These are phyloP conservation scores for Eurypyga helias DNA, from an alignment of 2,113 vertebrate genomes.

Conservation along the genomic window DNA sequence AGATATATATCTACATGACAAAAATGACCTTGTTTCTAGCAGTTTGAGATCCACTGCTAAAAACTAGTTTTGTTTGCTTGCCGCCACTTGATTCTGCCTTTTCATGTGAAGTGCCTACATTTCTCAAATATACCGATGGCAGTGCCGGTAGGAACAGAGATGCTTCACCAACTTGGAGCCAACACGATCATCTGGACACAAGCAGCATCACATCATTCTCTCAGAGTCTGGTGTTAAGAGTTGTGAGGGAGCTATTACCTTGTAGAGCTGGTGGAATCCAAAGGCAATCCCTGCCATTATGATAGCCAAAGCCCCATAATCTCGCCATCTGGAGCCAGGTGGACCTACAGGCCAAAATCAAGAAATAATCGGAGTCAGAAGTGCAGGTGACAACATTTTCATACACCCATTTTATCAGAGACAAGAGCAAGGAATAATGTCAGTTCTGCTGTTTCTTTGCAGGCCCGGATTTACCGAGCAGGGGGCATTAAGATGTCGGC, in stretches of 20 bases:
- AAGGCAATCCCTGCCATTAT: constrained; percentile 93
- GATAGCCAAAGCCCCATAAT: constrained; percentile 92
- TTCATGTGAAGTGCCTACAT: neutral
- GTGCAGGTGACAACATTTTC: neutral
- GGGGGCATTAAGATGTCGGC: neutral
- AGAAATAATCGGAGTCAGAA: neutral
- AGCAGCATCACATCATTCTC: neutral
- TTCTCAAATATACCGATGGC: neutral
- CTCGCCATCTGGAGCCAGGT: constrained; percentile 89
- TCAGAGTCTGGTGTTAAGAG: neutral
- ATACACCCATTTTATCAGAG: neutral
- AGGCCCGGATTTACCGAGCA: neutral
- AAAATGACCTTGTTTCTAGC: neutral
- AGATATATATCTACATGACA: too few species aligned
- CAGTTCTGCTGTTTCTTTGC: neutral
- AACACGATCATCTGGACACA: neutral
- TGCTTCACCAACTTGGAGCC: neutral
- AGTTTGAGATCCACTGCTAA: neutral
- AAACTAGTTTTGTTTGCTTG: neutral
- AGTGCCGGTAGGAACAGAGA: neutral
- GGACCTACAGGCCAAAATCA: constrained; percentile 71
- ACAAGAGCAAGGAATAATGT: neutral
- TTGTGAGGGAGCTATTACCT: constrained; percentile 71
- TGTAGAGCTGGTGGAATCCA: constrained; percentile 95
- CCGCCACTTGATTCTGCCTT: neutral